Percentiles rank a stretch among this genome's conserved stretches.
phyloP scores from a whole-genome alignment of 2,797 vertebrate genomes.

The Tenualosa ilisha region DNA sequence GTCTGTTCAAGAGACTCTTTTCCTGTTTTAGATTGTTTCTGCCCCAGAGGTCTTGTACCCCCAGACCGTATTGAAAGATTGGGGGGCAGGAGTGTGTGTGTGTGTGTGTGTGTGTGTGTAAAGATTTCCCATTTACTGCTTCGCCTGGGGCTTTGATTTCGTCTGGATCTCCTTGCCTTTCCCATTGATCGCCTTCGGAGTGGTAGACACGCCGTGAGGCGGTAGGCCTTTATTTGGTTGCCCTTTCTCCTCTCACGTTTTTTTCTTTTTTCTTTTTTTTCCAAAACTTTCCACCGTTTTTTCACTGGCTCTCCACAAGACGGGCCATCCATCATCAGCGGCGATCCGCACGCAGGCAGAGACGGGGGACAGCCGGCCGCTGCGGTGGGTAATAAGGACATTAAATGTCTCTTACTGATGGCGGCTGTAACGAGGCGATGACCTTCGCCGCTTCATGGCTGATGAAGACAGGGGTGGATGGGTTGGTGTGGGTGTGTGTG shows the following conservation, averaged over 20 bases:
- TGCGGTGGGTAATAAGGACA: slow-evolving; percentile 56
- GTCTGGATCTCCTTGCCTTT: slow-evolving; percentile 15
- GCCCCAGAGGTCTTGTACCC: background rate
- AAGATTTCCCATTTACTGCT: background rate
- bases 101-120: background rate
- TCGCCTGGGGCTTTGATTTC: slow-evolving; percentile 16
- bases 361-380: slow-evolving; percentile 44
- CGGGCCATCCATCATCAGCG: slow-evolving; percentile 53
- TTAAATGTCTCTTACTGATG: slow-evolving; percentile 58
- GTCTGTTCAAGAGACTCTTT: background rate
- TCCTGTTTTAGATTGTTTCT: background rate
- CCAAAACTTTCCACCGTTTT: slow-evolving; percentile 35
- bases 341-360: slow-evolving; percentile 43
- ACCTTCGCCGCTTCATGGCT: slow-evolving; percentile 53
- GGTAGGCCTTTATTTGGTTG: slow-evolving; percentile 47
- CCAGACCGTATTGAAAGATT: background rate
- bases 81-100: background rate
- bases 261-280: slow-evolving; percentile 32
- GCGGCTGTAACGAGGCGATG: slow-evolving; percentile 24
- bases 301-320: slow-evolving; percentile 30
- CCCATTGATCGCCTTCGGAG: slow-evolving; percentile 50
- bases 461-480: background rate
- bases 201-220: slow-evolving; percentile 18
- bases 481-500: slow-evolving; percentile 40
- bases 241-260: slow-evolving; percentile 40